These are phyloP conservation scores for Saccostrea echinata DNA, from an alignment of 1,140 invertebrate genomes.

Conservation along the genomic window DNA sequence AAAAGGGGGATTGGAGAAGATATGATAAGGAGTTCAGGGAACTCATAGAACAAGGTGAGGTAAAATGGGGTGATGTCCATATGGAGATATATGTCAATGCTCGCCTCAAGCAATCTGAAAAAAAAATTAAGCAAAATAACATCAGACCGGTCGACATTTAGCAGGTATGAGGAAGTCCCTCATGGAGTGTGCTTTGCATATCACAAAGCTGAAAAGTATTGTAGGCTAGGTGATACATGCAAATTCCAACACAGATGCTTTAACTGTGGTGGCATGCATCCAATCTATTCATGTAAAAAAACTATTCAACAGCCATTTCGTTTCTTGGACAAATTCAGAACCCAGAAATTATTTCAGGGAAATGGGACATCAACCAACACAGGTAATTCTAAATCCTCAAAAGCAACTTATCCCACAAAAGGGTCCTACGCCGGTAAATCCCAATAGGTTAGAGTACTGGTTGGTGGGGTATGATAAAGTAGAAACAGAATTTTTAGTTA, in stretches of 20 bases:
- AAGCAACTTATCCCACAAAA: background rate
- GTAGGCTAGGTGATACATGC: background rate
- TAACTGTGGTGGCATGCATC: conserved; percentile 36
- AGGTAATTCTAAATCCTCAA: background rate
- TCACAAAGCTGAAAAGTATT: conserved; percentile 9
- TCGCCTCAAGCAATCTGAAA: background rate
- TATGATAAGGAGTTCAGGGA: conserved; percentile 33
- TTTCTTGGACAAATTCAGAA: background rate
- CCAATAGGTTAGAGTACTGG: background rate
- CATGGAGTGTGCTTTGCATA: conserved; percentile 1
- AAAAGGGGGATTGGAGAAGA: background rate
- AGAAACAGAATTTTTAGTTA: conserved; percentile 27
- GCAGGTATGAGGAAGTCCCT: background rate
- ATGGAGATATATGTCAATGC: conserved; percentile 9
- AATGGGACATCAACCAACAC: background rate
- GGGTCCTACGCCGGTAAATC: conserved; percentile 29
- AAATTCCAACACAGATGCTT: conserved; percentile 8
- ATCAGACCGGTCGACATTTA: background rate
- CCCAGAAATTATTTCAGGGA: background rate
- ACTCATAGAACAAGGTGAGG: conserved; percentile 22
- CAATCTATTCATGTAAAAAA: background rate
- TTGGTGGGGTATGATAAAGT: conserved; percentile 27
- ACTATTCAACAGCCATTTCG: background rate
- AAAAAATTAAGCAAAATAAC: background rate
- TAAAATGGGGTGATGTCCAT: conserved; percentile 18